Base-by-base conservation (phyloP, 2,113 vertebrate genomes). In the Theropithecus gelada region DNA sequence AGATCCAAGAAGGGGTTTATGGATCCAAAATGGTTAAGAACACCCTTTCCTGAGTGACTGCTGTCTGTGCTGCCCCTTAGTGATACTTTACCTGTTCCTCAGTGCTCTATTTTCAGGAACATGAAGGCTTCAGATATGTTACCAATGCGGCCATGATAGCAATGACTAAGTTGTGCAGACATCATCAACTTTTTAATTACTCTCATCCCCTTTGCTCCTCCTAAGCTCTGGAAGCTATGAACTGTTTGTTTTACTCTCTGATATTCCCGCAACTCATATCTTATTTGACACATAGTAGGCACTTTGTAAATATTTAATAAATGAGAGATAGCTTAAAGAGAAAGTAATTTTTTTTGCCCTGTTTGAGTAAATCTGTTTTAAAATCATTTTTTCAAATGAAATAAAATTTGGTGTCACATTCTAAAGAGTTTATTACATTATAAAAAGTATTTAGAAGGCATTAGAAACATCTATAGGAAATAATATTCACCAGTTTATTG, bases 401-500 rank as follows among this genome's bases (percentile, higher is more conserved):
- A 38, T 93, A 85, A 64, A 97, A 55, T 85, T 85, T 38, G 18
- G 64, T 97, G 92, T 95, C 76, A 97, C 64, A 93, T 88, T 72
- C 59, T 93, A 90, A 11, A 90, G 86, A 91, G 70, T 91, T 91
- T 98, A 98, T 97, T 93, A 35, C 83, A 76, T 61, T 73, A 90
- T 97, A 95, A 97, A 97, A 97, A 73, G 30, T 88, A 52, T 93
- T 98, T 66, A 98, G 35, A 94, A 97, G 92, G 72, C 73, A 48
- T 78, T 93, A 86, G 48, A 86, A 86, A 95, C 86, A 92, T 97
- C 97, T 97, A 70, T 78, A 93, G 93, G 7, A 0, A n/a, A 89
- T 87, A 82, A 8, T 48, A 64, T 87, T 97, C 40, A 30, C 35
- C 23, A 64, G 38, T 92, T 94, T 97, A 40, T 97, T 95, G 68